Evolutionary conservation across 2,797 vertebrate genomes (phyloP).

Genomic region (Antennarius maculatus): DNA sequence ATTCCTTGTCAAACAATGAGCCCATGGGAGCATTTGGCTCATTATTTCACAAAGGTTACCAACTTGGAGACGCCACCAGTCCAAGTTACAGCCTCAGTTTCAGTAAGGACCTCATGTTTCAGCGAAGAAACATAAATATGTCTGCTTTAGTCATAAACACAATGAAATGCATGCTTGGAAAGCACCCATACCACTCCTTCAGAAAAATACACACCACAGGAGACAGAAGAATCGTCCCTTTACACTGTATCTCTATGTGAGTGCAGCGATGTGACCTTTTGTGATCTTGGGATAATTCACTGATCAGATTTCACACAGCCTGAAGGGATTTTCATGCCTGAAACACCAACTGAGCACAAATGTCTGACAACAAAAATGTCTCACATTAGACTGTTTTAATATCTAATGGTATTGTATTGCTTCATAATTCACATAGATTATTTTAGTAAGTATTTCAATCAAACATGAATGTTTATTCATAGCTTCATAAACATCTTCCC

Average conservation of each 20-base stretch:
- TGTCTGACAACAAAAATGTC: conserved; percentile 48
- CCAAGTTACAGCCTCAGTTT: conserved; percentile 20
- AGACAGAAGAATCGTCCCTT: not conserved
- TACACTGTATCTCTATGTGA: not conserved
- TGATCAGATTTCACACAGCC: conserved; percentile 59
- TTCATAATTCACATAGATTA: conserved; percentile 16
- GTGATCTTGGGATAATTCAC: conserved; percentile 35
- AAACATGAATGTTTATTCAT: conserved; percentile 3
- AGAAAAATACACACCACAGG: conserved; percentile 2
- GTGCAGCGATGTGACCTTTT: conserved; percentile 21
- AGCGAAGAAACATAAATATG: conserved; percentile 40
- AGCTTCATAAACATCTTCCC: not conserved
- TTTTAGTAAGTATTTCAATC: conserved; percentile 12
- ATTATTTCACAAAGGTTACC: conserved; percentile 12
- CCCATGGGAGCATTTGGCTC: conserved; percentile 19
- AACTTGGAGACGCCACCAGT: not conserved
- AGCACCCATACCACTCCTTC: not conserved
- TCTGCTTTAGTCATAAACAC: conserved; percentile 13
- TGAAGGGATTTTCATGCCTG: conserved; percentile 23
- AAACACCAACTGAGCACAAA: conserved; percentile 51
- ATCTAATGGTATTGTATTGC: conserved; percentile 1
- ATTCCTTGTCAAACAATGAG: conserved; percentile 34
- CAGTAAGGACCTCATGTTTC: conserved; percentile 24
- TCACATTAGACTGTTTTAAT: conserved; percentile 42
- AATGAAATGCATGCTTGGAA: conserved; percentile 10